Base-by-base conservation (phyloP, 2,888 invertebrate species). In the Helicoverpa assulta region DNA sequence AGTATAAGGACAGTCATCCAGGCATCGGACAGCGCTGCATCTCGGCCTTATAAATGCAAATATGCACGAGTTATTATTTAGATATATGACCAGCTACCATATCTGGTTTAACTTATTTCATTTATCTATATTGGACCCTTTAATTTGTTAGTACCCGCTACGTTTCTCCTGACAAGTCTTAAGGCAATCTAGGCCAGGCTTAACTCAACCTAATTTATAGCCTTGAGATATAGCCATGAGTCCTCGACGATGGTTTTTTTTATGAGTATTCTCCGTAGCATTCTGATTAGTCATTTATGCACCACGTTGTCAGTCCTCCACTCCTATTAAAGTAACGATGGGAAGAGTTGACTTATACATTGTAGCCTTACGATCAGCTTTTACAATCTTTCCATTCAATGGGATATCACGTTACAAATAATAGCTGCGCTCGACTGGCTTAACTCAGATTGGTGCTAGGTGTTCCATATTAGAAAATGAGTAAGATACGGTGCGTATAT, bases 1-100 rank as follows among this genome's bases (percentile, higher is more conserved):
- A 70, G 58, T 70, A 55, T 72, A 81, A 79, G 63, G 81, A 59
- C 47, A 50, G 76, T 56, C 69, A 60, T 67, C 78, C 78, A 80
- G 51, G 55, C 59, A 58, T 56, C n/a, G 18, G 51, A 75, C 63
- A n/a, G 47, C 47, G 77, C 58, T 67, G 69, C 58, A 47, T 62
- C 51, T 62, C 59, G 50, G 47, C 6, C 47, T 47, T 47, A 67
- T 53, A 57, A 72, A 76, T 71, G 76, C 59, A 67, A 71, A 71
- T 75, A 61, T 58, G 18, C 29, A 40, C 47, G 52, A 70, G 77
- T 70, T 74, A 74, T 77, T 73, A 63, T 58, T 59, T 58, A 33
- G 16, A 29, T 47, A 69, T 63, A 43, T 51, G 18, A 37, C 2
- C 33, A n/a, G 16, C 16, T 1, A 59, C 40, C 53, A 37, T 70